These are phyloP conservation scores for Mus minutoides DNA, from an alignment of 2,797 vertebrate species.

Conservation along the genomic window DNA sequence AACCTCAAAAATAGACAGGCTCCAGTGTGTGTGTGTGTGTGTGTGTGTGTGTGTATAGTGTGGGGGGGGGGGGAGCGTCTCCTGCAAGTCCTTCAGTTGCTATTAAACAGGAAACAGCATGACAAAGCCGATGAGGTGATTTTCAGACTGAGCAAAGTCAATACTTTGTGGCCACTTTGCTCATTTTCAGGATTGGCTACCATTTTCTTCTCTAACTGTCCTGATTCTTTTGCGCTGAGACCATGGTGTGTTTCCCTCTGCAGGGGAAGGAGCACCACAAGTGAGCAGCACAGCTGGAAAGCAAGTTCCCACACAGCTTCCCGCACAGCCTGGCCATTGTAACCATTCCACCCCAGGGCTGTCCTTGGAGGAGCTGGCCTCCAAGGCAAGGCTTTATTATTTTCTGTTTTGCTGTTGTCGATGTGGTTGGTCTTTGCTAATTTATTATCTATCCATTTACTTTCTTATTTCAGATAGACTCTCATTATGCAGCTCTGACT, in stretches of 20 bases:
- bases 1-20: conserved; percentile 72
- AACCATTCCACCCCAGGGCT: not conserved
- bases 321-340: not conserved
- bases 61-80: not conserved
- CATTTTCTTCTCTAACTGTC: conserved; percentile 51
- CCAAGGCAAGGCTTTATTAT: not conserved
- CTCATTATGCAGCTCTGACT: not conserved
- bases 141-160: conserved; percentile 65
- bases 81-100: conserved; percentile 53
- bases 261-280: not conserved
- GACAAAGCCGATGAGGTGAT: conserved; percentile 67
- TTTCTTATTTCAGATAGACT: not conserved
- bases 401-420: not conserved
- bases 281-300: conserved; percentile 28
- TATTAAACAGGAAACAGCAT: conserved; percentile 72
- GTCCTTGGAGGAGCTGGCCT: not conserved
- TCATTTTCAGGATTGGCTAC: conserved; percentile 43
- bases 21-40: not conserved
- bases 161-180: conserved; percentile 38
- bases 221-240: not conserved
- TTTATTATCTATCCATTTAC: not conserved
- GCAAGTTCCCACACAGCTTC: not conserved
- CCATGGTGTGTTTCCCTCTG: not conserved
- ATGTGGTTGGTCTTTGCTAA: not conserved
- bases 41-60: not conserved